Evolutionary conservation across 2,797 vertebrate genomes (phyloP), one percentile per base, ranked within the genome.

Genomic region (Tauraco hartlaubi): DNA sequence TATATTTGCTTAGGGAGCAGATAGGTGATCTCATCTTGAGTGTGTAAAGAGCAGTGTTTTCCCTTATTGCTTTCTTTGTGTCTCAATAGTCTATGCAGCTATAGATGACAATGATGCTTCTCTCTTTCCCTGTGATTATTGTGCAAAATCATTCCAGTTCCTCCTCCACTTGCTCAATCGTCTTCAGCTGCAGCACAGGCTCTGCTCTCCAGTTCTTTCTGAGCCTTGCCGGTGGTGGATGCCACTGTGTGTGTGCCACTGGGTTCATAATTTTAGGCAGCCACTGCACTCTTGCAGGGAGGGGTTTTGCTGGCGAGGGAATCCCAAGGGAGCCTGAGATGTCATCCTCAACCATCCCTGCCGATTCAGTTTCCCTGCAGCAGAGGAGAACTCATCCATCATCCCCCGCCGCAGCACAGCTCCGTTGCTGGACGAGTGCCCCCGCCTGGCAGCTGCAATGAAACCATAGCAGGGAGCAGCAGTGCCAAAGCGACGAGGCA

Each of bases 21-120:
- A 62, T 15, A 83, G 61, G 64, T 74, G 85, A 92, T 83, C 82
- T 92, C 90, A 71, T 73, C 56, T n/a, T 5, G 9, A 26, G 29
- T 83, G 51, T 67, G 23, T 62, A 58, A 75, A 75, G 39, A 74
- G 28, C 44, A 64, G 12, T 22, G 11, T 7, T 72, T 85, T 37
- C 43, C 85, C 74, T 86, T 58, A 39, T 7, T 77, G 35, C 33
- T 90, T 81, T 68, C 66, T 49, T 78, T 78, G 39, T 69, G 44
- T 48, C 73, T 68, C 61, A 77, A 22, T 25, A 74, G 64, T 28
- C 37, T 75, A 21, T 29, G 46, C 76, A 94, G 52, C 44, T 63
- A 55, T 12, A 56, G 15, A 56, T 71, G 61, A 49, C 16, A 59
- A 58, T 31, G 33, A 13, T 16, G 21, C 67, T 85, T 88, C 43